Evolutionary conservation across 2,113 vertebrate genomes (phyloP).

Genomic region (Pseudorectes ferrugineus): DNA sequence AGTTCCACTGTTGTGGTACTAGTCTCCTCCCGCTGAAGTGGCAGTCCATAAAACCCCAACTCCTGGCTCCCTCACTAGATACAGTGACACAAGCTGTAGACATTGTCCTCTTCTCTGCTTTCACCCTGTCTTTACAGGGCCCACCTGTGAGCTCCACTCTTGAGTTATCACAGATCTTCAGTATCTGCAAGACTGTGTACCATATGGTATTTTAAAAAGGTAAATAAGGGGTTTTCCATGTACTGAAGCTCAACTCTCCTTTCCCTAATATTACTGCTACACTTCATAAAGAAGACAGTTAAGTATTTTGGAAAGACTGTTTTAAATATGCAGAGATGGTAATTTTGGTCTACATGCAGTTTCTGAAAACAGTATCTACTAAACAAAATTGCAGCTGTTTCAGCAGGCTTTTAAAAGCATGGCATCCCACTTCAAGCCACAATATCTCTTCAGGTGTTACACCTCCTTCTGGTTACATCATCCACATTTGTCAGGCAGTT

Average conservation of each 20-base stretch:
- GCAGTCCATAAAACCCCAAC: not conserved
- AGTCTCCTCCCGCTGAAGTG: not conserved
- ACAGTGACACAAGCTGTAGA: not conserved
- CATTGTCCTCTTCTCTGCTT: not conserved
- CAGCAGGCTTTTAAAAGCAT: not conserved
- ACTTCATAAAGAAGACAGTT: not conserved
- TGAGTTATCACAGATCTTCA: not conserved
- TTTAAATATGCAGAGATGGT: not conserved
- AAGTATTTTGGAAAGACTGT: not conserved
- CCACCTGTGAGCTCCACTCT: not conserved
- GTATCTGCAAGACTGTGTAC: not conserved
- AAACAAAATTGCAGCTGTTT: not conserved
- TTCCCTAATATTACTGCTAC: not conserved
- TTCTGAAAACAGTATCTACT: not conserved
- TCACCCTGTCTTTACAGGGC: not conserved
- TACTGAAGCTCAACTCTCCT: not conserved
- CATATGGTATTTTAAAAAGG: not conserved
- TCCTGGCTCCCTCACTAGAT: not conserved
- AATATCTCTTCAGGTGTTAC: not conserved
- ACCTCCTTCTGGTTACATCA: not conserved
- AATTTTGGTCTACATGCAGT: not conserved
- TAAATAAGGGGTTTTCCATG: fast-evolving
- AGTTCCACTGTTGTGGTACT: not conserved
- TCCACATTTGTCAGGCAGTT: not conserved
- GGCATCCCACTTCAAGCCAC: not conserved